Evolutionary conservation across 30 jellyfish, hydroid and myxozoan genomes (phyloP), one percentile per base, ranked within the genome.

Genomic region (Aurelia aurita): DNA sequence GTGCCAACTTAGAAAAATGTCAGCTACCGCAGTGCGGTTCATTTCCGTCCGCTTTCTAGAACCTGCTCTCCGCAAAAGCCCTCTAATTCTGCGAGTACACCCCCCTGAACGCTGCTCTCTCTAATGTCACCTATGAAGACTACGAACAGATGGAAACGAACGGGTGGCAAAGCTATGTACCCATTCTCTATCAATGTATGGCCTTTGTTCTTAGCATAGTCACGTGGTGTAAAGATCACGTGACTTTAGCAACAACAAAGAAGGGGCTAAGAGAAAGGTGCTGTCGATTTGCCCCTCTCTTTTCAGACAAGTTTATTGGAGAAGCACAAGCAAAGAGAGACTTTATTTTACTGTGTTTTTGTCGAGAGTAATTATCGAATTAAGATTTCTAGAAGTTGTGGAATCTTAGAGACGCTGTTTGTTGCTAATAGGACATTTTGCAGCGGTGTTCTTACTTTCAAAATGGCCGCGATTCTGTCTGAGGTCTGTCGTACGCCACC

Each of bases 211-310:
- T 68, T 54, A 23, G 63, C 20, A 31, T 11, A 51, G 61, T 65
- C 77, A 81, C 82, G 81, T 65, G 75, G 55, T 44, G 21, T 23
- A 3, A 14, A 0, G 4, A 59, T 84, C 94, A 84, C 94, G 94
- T 84, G 94, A 84, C 82, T 18, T 8, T 44, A 31, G 77, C 82
- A 70, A 66, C 64, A 84, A 72, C 87, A 84, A 71, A 73, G 82
- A 71, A 84, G 94, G 94, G 94, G 94, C 87, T 67, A 34, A 84
- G 87, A 58, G 87, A 72, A 84, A 84, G 94, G 94, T 84, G 87
- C 87, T 75, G 76, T 61, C 35, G 70, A 28, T 12, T 23, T 54
- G 75, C 87, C 87, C 87, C 87, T 54, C 75, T 54, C 54, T 53
- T 75, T 75, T 62, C 70, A 75, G 74, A 29, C 31, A 34, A 39